These are phyloP conservation scores for Loris lydekkerianus DNA, from an alignment of 2,797 vertebrate species.

Conservation along the genomic window DNA sequence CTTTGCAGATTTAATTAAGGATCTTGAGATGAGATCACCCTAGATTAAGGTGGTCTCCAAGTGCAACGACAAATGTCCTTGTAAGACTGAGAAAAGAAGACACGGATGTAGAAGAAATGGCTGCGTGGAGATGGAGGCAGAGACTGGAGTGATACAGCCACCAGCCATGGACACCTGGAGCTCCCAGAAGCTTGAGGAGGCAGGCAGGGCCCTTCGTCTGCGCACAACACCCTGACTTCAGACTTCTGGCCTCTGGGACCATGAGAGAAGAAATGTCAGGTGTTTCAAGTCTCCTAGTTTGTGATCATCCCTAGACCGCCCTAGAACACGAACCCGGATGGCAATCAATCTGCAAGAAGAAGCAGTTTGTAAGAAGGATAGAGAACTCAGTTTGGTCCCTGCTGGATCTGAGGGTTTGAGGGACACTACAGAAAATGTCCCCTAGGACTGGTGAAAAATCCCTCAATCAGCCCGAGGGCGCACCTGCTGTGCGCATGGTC, in stretches of 20 bases:
- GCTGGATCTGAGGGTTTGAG: not conserved
- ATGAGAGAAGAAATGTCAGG: not conserved
- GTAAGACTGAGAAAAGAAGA: not conserved
- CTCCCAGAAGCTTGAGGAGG: not conserved
- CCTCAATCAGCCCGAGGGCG: not conserved
- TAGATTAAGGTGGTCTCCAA: not conserved
- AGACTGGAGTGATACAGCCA: not conserved
- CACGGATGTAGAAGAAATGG: accelerated
- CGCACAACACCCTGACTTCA: not conserved
- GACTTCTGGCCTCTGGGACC: not conserved
- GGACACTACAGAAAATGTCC: not conserved
- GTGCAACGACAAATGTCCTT: not conserved
- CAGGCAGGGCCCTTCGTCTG: not conserved
- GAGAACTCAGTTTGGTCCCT: not conserved
- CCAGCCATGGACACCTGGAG: not conserved
- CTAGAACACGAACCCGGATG: not conserved
- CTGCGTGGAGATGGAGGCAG: not conserved
- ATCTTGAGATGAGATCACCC: not conserved
- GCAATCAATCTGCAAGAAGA: too few relatives aligned
- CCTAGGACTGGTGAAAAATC: not conserved
- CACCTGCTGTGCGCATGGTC: not conserved
- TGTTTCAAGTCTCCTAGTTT: not conserved
- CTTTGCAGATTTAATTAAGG: too few relatives aligned
- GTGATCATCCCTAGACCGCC: not conserved
- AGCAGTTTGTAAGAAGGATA: not conserved